Base-by-base conservation (phyloP, 1,140 invertebrate genomes). In the Dreissena polymorpha region DNA sequence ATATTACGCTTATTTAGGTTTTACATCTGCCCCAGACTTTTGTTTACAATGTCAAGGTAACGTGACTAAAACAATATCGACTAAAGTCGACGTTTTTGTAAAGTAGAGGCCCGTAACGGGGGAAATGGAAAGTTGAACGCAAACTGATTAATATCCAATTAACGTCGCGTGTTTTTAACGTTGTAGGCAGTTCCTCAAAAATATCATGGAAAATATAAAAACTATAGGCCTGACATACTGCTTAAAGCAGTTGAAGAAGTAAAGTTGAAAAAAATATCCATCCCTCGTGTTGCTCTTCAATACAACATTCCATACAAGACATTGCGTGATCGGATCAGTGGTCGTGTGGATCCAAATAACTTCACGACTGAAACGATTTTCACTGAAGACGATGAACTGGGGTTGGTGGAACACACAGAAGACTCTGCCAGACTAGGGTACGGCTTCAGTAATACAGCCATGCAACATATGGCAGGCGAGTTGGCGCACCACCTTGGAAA, bases 401-500 rank as follows among this genome's bases (percentile, higher is more conserved):
- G 18, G 7, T n/a, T 74, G 39, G 57, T 74, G 10, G 51, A 63
- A 25, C 72, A 74, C 39, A 8, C 63, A 14, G 39, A 74, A 51
- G 63, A 23, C 8, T 60, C 39, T 53, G 72, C 72, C 18, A 60
- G 63, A 51, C 53, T 74, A 0, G 72, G 53, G 10, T 74, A 74
- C 51, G 72, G 72, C n/a, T 60, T 63, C 16, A 63, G 23, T 25
- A 57, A 74, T 16, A 64, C 57, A 39, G 39, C 39, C 39, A 39
- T 39, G 39, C 39, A 39, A 39, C 39, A 5, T 2, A 39, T 39
- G 13, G 57, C 53, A 23, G 72, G 53, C 57, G 55, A 74, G 14
- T 27, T 74, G 21, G 72, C 72, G 16, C 63, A 55, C 63, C 27
- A 74, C 57, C 21, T 23, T 63, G 55, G 55, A 21, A 74, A 60